Evolutionary conservation across 2,113 vertebrate genomes (phyloP), one percentile per base, ranked within the genome.

Genomic region (Argyrosomus japonicus): DNA sequence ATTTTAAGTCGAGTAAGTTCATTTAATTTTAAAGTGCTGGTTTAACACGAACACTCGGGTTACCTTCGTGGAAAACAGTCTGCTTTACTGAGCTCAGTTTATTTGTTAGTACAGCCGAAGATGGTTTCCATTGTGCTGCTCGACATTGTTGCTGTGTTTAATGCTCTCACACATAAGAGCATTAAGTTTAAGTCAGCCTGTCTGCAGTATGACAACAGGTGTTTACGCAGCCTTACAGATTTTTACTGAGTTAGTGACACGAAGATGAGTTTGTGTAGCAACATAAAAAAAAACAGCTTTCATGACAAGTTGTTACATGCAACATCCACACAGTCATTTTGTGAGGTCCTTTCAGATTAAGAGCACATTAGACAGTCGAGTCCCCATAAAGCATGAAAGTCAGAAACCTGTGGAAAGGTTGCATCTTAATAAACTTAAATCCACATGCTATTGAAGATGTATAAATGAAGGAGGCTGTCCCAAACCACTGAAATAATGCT

Each of bases 41-140:
- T 87, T 73, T 62, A 6, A 32, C 25, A 12, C 62, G 48, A 13
- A 47, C 43, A 43, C 18, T 50, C n/a, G 0, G 0, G 14, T 57
- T 43, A 21, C 57, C 10, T 72, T 2, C 11, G 29, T 21, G 36
- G 6, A 14, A 53, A 23, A 25, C 19, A 68, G 64, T 71, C 53
- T 62, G 58, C 23, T 47, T 25, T 32, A 74, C 74, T 81, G 12
- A 3, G 75, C 58, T 74, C 48, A 14, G 27, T 47, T 67, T 67
- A 75, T 82, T 58, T 61, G 47, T 70, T 57, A 40, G 1, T 23
- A 13, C 18, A 74, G 58, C 32, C 18, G 72, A 67, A 81, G 82
- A 68, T 60, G 75, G 84, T 77, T 77, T 84, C 87, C 75, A 89
- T 92, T 91, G 88, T 93, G 87, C 63, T 73, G 51, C 70, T 58